phyloP scores from a whole-genome alignment of 2,888 invertebrate species.

The Oscheius onirici region DNA sequence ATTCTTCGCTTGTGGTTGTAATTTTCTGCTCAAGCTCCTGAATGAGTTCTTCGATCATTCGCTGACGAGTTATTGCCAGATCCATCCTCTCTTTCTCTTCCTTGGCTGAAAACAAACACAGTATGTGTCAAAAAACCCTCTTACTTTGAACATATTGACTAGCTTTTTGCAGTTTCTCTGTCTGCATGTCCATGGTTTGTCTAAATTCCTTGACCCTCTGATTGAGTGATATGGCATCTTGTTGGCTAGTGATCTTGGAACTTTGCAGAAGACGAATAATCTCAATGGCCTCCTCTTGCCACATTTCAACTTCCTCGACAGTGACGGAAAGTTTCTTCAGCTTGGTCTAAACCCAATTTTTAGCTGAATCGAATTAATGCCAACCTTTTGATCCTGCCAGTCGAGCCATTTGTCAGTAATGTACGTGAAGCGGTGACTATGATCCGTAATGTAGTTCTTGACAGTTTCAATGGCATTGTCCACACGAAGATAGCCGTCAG shows the following conservation, averaged over 20 bases:
- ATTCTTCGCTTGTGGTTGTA: slow-evolving; percentile 29
- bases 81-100: slow-evolving; percentile 19
- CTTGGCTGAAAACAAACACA: neutral
- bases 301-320: slow-evolving; percentile 56
- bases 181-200: slow-evolving; percentile 41
- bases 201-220: slow-evolving; percentile 44
- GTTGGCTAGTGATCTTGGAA: slow-evolving; percentile 9
- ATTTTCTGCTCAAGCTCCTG: slow-evolving; percentile 35
- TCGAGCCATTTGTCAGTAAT: slow-evolving; percentile 61
- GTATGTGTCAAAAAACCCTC: neutral
- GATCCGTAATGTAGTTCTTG: slow-evolving; percentile 54
- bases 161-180: slow-evolving; percentile 40
- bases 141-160: slow-evolving; percentile 38
- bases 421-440: slow-evolving; percentile 59
- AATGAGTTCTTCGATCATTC: slow-evolving; percentile 36
- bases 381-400: slow-evolving; percentile 56
- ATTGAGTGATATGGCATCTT: slow-evolving; percentile 33
- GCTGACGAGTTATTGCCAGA: neutral
- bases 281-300: slow-evolving; percentile 58
- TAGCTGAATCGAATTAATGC: neutral
- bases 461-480: slow-evolving; percentile 58
- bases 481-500: slow-evolving; percentile 46
- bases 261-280: slow-evolving; percentile 40
- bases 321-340: slow-evolving; percentile 38
- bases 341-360: slow-evolving; percentile 21